Evolutionary conservation across 2,888 invertebrate species (phyloP), one percentile per base, ranked within the genome.

Genomic region (Plebejus melissa): DNA sequence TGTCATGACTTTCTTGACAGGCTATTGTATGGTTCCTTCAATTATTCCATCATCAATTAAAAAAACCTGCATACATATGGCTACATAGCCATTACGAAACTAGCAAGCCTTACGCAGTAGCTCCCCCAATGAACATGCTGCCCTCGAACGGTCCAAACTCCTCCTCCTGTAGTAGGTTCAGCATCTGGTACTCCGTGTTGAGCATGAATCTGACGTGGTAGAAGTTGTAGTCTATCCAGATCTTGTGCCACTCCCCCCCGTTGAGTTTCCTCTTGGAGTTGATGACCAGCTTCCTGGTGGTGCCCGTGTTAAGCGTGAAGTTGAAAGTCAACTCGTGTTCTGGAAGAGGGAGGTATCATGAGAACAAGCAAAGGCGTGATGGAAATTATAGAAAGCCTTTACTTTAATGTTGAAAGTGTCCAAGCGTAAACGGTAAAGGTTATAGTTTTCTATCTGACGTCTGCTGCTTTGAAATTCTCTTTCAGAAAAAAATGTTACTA

Each of bases 181-280:
- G 96, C 97, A 98, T 98, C 91, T 97, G 96, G 83, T 96, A 97
- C 84, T 98, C 97, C 57, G 97, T 97, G 85, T 98, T 98, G 80
- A 98, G 96, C 96, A 98, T 98, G 85, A 98, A 98, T 79, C 98
- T 94, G 57, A 98, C 98, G 87, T 98, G 98, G 88, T 98, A 97
- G 86, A 97, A 96, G 90, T 98, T 98, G 86, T 98, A 98, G 91
- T 98, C 98, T 78, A 99, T 97, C 97, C 98, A 97, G 79, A 98
- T 96, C 90, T 98, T 98, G 88, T 99, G 98, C 99, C 98, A 99
- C 86, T 98, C 98, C 0, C 98, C 98, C 74, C 97, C 97, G 86
- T 98, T 98, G 74, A 99, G 94, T 85, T 96, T 96, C 71, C 96
- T 94, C 80, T 96, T 95, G 3, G 98, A 98, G 83, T 96, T 96